These are phyloP conservation scores for Eupithecia insigniata DNA, from an alignment of 2,888 invertebrate species.

Conservation along the genomic window DNA sequence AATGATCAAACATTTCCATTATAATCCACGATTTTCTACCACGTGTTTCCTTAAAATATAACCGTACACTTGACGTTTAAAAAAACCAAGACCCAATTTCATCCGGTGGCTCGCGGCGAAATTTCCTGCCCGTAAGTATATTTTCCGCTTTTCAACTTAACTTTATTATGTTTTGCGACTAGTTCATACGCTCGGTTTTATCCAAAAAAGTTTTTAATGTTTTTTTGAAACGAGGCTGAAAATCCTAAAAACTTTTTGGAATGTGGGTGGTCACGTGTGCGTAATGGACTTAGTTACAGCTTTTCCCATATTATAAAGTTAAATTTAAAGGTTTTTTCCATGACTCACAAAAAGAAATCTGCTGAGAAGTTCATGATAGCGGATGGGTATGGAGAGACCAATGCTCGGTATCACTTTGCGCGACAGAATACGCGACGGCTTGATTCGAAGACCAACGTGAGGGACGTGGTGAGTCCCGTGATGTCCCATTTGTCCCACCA, in stretches of 20 bases:
- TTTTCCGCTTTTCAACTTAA: constrained; percentile 28
- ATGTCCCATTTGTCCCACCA: too few relatives aligned
- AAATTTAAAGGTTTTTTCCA: background rate
- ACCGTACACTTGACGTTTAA: constrained; percentile 17
- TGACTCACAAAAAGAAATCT: too few relatives aligned
- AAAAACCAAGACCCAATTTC: constrained; percentile 30
- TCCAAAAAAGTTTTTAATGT: constrained; percentile 1
- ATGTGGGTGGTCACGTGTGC: background rate
- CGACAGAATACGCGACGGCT: too few relatives aligned
- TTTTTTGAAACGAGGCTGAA: background rate
- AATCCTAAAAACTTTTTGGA: background rate
- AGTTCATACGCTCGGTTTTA: constrained; percentile 7
- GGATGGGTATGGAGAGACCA: too few relatives aligned
- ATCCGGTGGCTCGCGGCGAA: constrained; percentile 16
- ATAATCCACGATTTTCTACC: background rate
- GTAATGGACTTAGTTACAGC: background rate
- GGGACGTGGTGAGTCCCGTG: too few relatives aligned
- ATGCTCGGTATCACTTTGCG: too few relatives aligned
- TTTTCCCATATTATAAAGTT: background rate
- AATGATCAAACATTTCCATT: background rate
- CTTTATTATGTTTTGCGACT: constrained; percentile 17
- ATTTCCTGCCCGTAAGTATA: constrained; percentile 31
- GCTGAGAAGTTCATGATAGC: too few relatives aligned
- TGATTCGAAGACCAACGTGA: too few relatives aligned
- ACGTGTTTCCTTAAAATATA: background rate